Base-by-base conservation (phyloP, 1,140 invertebrate genomes). In the Lepidostoma basale region DNA sequence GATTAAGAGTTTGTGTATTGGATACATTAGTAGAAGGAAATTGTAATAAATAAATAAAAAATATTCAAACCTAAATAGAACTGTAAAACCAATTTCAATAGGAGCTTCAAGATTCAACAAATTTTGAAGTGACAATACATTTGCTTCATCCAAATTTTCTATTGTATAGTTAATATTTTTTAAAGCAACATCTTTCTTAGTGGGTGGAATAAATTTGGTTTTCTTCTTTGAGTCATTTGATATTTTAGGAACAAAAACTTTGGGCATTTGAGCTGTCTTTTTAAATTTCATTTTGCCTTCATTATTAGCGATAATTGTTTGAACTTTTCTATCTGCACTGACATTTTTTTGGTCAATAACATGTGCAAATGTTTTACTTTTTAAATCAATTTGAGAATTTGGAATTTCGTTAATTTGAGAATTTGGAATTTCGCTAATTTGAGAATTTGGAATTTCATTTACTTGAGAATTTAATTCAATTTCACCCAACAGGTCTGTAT, bases 231-330 rank as follows among this genome's bases (percentile, higher is more conserved):
- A 44, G n/a, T 20, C 20, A n/a, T 22, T 16, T 10, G 39, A 42
- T 12, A 6, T 12, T n/a, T 2, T 52, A 12, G 22, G n/a, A 54
- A n/a, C 9, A 6, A 16, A 30, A 14, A n/a, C 22, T 59, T 22
- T 16, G 30, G 30, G 9, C 14, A 22, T 4, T n/a, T 20, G 1
- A 2, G 23, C 10, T 1, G 9, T 18, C 16, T 63, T 63, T 25
- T 47, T 49, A 20, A 23, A 63, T 33, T 42, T 45, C 62, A 63
- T 63, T 63, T 49, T 63, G n/a, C 62, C 62, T 0, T 36, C 45
- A n/a, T 63, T 28, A 63, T 49, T 49, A 12, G 62, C 62, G 3
- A 63, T 47, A 18, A 63, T 14, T 3, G 62, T 49, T 49, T 63
- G 62, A 33, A 63, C 14, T 28, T 42, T 62, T 14, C 25, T 62